Conservation (phyloP, 2,888 invertebrate genomes). For the Drosophila cognata region DNA sequence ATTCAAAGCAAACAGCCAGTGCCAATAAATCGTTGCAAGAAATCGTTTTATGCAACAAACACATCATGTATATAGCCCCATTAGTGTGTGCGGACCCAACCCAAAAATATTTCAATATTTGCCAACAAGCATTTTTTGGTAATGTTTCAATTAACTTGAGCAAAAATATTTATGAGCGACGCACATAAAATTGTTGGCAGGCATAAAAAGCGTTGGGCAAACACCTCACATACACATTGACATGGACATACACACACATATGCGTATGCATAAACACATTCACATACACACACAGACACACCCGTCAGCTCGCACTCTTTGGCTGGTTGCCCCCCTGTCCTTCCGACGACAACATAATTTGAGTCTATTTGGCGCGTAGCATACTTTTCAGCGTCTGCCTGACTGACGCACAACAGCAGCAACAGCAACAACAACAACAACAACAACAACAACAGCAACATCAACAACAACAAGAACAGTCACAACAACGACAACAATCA, state of each 20-base stretch:
- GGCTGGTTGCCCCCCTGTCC: neutral
- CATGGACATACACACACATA: slow-evolving; percentile 6
- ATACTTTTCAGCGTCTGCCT: slow-evolving; percentile 60
- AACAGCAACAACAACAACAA: slow-evolving; percentile 7
- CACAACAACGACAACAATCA: neutral
- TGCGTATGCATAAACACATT: neutral
- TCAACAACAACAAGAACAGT: neutral
- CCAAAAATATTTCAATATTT: slow-evolving; percentile 67
- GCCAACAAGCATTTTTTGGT: slow-evolving; percentile 69
- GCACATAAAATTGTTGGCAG: slow-evolving; percentile 56
- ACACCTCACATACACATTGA: slow-evolving; percentile 26
- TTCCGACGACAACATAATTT: slow-evolving; percentile 64
- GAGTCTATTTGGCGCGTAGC: slow-evolving; percentile 67
- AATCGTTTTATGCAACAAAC: slow-evolving; percentile 47
- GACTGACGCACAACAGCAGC: slow-evolving; percentile 40
- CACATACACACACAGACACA: neutral
- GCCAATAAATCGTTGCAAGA: slow-evolving; percentile 61
- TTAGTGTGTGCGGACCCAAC: slow-evolving; percentile 13
- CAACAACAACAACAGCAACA: too few relatives aligned
- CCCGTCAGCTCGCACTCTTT: slow-evolving; percentile 4
- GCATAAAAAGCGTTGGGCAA: slow-evolving; percentile 64
- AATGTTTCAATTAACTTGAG: slow-evolving; percentile 78
- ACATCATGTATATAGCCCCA: slow-evolving; percentile 24
- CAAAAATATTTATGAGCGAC: slow-evolving; percentile 71
- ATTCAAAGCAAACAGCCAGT: slow-evolving; percentile 17